These are phyloP conservation scores for Leucopsar rothschildi DNA, from an alignment of 2,113 vertebrate species.

Conservation along the genomic window DNA sequence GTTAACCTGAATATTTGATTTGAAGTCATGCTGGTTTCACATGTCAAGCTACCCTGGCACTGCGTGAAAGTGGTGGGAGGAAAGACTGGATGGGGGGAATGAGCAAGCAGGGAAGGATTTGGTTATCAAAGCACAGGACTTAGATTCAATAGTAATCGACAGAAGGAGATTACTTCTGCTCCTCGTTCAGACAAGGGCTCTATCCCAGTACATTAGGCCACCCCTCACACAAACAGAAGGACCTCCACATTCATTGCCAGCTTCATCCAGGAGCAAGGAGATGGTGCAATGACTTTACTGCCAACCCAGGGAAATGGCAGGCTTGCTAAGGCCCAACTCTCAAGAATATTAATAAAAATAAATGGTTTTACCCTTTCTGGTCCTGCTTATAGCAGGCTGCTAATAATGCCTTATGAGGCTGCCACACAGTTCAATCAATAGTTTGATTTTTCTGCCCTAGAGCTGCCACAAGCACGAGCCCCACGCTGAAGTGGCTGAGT, in stretches of 20 bases:
- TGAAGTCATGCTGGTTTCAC: neutral
- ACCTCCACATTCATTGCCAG: neutral
- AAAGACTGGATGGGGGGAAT: neutral
- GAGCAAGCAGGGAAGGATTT: neutral
- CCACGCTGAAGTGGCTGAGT: neutral
- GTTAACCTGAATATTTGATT: neutral
- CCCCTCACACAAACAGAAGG: neutral
- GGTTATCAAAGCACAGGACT: conserved; percentile 33
- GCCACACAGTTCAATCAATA: conserved; percentile 51
- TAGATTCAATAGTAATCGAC: neutral
- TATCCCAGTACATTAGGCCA: neutral
- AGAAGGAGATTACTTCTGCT: neutral
- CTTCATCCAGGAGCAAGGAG: neutral
- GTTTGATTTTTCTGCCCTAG: conserved; percentile 67
- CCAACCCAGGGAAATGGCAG: neutral
- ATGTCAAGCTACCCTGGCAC: neutral
- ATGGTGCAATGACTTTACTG: neutral
- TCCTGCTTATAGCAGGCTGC: neutral
- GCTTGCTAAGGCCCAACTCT: neutral
- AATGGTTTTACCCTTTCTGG: neutral
- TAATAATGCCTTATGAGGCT: conserved; percentile 37
- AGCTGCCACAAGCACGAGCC: neutral
- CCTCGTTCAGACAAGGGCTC: neutral
- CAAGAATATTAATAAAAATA: conserved; percentile 33
- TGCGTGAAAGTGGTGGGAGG: neutral